Evolutionary conservation across 1,140 invertebrate species (phyloP).

Genomic region (Temnothorax nylanderi): DNA sequence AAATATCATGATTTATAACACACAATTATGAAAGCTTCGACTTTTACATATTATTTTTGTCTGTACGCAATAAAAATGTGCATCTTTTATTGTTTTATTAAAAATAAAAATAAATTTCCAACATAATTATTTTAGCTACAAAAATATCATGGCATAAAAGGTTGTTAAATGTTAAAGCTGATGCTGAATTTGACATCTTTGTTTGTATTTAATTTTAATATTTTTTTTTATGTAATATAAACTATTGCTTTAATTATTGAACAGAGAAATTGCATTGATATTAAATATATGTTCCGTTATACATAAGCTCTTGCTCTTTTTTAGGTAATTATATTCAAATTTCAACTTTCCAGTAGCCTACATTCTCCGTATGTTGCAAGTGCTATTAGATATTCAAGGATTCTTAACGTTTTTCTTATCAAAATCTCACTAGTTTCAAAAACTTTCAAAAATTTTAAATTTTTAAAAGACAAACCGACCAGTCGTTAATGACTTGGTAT

Average conservation of each 20-base stretch:
- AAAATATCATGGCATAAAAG: background rate
- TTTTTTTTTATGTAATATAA: background rate
- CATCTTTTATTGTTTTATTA: background rate
- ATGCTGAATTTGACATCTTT: background rate
- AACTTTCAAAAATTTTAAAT: conserved; percentile 4
- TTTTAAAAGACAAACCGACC: background rate
- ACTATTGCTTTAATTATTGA: background rate
- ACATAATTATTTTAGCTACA: background rate
- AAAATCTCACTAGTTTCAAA: background rate
- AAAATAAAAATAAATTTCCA: background rate
- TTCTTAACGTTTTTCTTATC: background rate
- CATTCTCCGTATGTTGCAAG: conserved; percentile 1
- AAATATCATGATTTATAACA: background rate
- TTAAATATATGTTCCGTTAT: conserved; percentile 10
- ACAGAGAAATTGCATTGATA: background rate
- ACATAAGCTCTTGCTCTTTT: background rate
- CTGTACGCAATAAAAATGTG: background rate
- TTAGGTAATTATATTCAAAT: conserved; percentile 15
- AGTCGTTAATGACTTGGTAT: background rate
- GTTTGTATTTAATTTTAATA: background rate
- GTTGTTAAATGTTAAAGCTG: background rate
- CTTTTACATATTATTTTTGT: background rate
- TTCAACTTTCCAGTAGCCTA: conserved; percentile 47
- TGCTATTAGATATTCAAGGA: conserved; percentile 33
- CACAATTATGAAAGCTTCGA: background rate